These are phyloP conservation scores for Echinometra lucunter DNA, from an alignment of 53 echinoderm and acorn worm genomes.

Conservation along the genomic window DNA sequence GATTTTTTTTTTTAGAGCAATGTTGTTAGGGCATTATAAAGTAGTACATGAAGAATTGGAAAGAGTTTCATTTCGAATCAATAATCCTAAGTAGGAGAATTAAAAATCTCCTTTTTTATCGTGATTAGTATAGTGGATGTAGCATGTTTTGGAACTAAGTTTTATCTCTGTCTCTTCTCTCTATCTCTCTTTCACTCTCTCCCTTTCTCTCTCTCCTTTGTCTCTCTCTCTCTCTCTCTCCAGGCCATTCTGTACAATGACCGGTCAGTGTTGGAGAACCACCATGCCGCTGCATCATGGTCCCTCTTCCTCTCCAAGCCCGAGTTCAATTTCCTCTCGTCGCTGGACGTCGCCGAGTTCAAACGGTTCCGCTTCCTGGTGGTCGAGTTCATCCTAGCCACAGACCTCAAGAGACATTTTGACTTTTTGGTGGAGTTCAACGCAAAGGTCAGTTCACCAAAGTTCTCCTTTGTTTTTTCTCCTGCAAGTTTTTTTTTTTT, in stretches of 20 bases:
- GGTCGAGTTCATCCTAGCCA: slow-evolving; percentile 95
- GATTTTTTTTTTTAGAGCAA: too few relatives aligned
- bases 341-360: slow-evolving; percentile 93
- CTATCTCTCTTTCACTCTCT: too few relatives aligned
- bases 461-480: not conserved
- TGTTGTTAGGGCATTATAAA: too few relatives aligned
- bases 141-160: too few relatives aligned
- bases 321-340: slow-evolving; percentile 94
- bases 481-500: not conserved
- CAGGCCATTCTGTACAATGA: slow-evolving; percentile 99
- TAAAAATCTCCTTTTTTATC: too few relatives aligned
- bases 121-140: too few relatives aligned
- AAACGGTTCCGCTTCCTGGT: slow-evolving; percentile 94
- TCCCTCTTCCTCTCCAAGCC: slow-evolving; percentile 93
- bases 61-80: too few relatives aligned
- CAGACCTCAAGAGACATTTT: slow-evolving; percentile 99
- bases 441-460: slow-evolving; percentile 82
- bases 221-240: not conserved
- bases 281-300: slow-evolving; percentile 96
- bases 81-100: too few relatives aligned
- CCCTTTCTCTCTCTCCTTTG: too few relatives aligned
- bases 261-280: slow-evolving; percentile 99
- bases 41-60: too few relatives aligned
- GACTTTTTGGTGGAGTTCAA: slow-evolving; percentile 99
- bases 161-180: too few relatives aligned